Evolutionary conservation across 2,113 vertebrate genomes (phyloP).

Genomic region (Sturnus vulgaris): DNA sequence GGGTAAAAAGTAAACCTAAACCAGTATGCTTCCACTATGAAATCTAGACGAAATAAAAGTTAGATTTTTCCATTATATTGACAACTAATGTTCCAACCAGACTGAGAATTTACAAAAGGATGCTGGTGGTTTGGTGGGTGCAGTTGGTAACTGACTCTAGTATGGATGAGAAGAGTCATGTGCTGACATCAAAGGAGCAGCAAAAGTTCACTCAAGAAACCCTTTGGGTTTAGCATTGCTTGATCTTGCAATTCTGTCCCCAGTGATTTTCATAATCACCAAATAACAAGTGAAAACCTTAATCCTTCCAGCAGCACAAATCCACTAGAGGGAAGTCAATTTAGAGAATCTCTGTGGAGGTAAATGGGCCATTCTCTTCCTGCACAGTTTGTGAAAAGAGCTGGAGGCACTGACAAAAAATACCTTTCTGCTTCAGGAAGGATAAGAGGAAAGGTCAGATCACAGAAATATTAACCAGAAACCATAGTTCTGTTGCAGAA

Average conservation of each 20-base stretch:
- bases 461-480: background rate
- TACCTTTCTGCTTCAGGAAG: background rate
- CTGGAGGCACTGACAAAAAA: background rate
- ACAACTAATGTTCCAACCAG: background rate
- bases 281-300: background rate
- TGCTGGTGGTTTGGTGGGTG: background rate
- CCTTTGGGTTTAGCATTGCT: background rate
- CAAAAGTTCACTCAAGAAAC: background rate
- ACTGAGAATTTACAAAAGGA: background rate
- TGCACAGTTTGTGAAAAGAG: background rate
- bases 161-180: background rate
- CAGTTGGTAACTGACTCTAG: background rate
- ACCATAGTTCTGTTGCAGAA: background rate
- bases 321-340: background rate
- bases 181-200: background rate
- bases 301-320: conserved; percentile 5
- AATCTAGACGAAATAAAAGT: background rate
- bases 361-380: background rate
- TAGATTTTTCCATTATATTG: background rate
- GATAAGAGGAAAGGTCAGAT: background rate
- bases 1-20: background rate
- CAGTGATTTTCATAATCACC: background rate
- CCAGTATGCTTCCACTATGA: background rate
- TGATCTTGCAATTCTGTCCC: background rate
- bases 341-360: background rate